phyloP scores from a whole-genome alignment of 2,797 vertebrate genomes.

The Fratercula arctica region DNA sequence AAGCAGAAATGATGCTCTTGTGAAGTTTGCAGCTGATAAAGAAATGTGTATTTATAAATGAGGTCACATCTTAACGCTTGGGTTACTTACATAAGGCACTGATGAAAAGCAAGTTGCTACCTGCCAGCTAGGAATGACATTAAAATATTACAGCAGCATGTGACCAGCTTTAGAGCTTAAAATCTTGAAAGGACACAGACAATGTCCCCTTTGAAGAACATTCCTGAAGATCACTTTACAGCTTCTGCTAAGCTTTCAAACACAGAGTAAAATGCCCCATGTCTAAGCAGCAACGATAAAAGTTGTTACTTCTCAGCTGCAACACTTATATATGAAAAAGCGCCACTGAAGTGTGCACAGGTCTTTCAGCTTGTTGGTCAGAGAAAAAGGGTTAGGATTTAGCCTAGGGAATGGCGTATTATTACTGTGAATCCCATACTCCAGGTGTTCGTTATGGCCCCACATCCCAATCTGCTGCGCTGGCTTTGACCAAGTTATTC shows the following conservation, averaged over 20 bases:
- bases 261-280: background rate
- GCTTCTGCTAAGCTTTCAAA: constrained; percentile 17
- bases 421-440: background rate
- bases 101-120: constrained; percentile 56
- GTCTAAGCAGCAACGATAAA: background rate
- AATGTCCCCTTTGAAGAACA: constrained; percentile 43
- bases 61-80: constrained; percentile 23
- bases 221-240: constrained; percentile 28
- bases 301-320: background rate
- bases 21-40: background rate
- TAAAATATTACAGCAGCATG: constrained; percentile 47
- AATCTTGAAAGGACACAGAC: constrained; percentile 37
- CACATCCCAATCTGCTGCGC: accelerated
- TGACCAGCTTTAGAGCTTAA: constrained; percentile 44
- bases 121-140: constrained; percentile 43
- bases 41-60: background rate
- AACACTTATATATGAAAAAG: background rate
- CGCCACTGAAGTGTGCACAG: background rate
- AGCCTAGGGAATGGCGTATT: background rate
- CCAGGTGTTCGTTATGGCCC: background rate
- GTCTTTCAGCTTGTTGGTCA: background rate
- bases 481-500: background rate
- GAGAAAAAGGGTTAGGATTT: background rate
- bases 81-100: constrained; percentile 19
- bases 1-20: background rate